These are phyloP conservation scores for Cylloceria caligata DNA, from an alignment of 2,888 invertebrate genomes.

Conservation along the genomic window DNA sequence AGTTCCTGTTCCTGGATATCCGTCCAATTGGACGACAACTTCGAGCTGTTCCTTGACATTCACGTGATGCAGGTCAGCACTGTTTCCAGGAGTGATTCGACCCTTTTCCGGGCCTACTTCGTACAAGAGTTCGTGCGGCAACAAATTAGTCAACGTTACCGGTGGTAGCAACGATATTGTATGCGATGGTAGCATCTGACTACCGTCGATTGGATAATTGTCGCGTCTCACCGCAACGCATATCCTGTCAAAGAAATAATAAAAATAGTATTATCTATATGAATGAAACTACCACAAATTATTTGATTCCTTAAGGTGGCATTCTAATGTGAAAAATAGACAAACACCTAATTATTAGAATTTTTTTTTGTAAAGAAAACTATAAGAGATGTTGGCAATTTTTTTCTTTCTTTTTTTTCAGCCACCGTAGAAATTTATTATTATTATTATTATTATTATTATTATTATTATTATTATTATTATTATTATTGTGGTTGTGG, in stretches of 20 bases:
- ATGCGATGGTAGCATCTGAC: slow-evolving; percentile 92
- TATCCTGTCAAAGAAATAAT: slow-evolving; percentile 87
- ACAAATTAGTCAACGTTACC: slow-evolving; percentile 93
- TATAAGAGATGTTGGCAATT: too few relatives aligned
- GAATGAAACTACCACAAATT: background rate
- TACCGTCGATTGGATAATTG: slow-evolving; percentile 91
- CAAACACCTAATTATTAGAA: too few relatives aligned
- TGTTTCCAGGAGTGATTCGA: slow-evolving; percentile 85
- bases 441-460: too few relatives aligned
- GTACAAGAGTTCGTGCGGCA: slow-evolving; percentile 93
- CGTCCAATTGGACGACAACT: slow-evolving; percentile 92
- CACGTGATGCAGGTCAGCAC: slow-evolving; percentile 83
- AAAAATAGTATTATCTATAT: slow-evolving; percentile 40
- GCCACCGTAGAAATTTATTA: too few relatives aligned
- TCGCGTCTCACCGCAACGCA: slow-evolving; percentile 93
- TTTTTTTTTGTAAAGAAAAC: too few relatives aligned
- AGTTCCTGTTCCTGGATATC: slow-evolving; percentile 91
- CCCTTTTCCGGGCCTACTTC: slow-evolving; percentile 85
- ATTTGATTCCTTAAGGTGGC: background rate
- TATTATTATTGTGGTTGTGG: too few relatives aligned
- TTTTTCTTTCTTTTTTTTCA: too few relatives aligned
- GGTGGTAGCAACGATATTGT: slow-evolving; percentile 94
- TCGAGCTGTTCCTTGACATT: slow-evolving; percentile 89
- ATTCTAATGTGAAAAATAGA: too few relatives aligned
- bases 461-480: too few relatives aligned